Evolutionary conservation across 2,113 vertebrate species (phyloP).

Genomic region (Sardina pilchardus): DNA sequence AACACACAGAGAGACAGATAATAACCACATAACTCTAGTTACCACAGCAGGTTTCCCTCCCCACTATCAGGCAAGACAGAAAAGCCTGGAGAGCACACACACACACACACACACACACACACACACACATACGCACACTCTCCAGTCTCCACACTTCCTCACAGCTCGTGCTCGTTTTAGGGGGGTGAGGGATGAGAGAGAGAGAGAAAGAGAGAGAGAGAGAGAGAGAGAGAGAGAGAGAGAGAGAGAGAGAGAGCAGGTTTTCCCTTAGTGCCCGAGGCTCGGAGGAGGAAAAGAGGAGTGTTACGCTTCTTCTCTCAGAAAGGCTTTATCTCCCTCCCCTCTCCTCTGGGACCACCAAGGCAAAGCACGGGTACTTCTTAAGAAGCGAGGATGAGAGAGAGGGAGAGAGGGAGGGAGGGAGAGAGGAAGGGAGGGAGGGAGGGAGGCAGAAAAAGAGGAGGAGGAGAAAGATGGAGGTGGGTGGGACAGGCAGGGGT

Average conservation of each 20-base stretch:
- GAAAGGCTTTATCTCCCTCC: slow-evolving; percentile 62
- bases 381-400: slow-evolving; percentile 58
- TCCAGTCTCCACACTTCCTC: no score
- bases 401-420: background rate
- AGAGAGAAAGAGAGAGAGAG: slow-evolving; percentile 38
- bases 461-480: background rate
- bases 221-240: slow-evolving; percentile 37
- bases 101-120: background rate
- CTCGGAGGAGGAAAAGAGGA: slow-evolving; percentile 55
- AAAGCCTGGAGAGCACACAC: background rate
- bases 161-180: background rate
- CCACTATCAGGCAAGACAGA: background rate
- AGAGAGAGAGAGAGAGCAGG: slow-evolving; percentile 44
- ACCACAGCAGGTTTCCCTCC: background rate
- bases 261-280: slow-evolving; percentile 59
- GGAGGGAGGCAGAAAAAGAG: background rate
- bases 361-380: slow-evolving; percentile 64
- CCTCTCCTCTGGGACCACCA: slow-evolving; percentile 60
- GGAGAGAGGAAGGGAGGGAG: slow-evolving; percentile 11
- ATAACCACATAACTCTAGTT: background rate
- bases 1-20: background rate
- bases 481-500: background rate
- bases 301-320: slow-evolving; percentile 59
- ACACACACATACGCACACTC: background rate
- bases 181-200: background rate